phyloP scores from a whole-genome alignment of 2,797 vertebrate species.

The Australoheros facetus region DNA sequence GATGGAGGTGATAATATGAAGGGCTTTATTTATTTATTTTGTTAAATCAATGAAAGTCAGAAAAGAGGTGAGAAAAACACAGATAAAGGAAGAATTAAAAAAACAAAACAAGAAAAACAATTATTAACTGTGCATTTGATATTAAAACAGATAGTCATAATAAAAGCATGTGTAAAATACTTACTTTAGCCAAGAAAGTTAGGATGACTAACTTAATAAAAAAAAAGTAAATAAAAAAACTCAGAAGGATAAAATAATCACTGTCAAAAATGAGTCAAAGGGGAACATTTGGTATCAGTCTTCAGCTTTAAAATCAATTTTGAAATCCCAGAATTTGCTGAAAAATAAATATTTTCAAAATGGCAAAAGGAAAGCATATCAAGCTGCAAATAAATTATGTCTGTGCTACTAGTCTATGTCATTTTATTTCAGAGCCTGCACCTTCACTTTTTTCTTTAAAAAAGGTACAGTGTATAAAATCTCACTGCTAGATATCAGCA shows the following conservation, averaged over 20 bases:
- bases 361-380: neutral
- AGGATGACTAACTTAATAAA: neutral
- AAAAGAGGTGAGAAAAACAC: neutral
- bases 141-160: neutral
- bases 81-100: neutral
- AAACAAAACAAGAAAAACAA: neutral
- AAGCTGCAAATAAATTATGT: neutral
- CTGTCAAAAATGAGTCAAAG: neutral
- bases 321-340: neutral
- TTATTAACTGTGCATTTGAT: neutral
- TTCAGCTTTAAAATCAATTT: neutral
- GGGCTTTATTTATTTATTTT: conserved; percentile 34
- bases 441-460: neutral
- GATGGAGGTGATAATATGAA: conserved; percentile 54
- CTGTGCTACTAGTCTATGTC: neutral
- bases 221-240: neutral
- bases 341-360: neutral
- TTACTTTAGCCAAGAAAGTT: neutral
- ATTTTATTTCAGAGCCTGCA: neutral
- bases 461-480: neutral
- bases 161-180: neutral
- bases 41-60: conserved; percentile 39
- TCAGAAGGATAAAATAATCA: neutral
- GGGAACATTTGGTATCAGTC: neutral
- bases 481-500: neutral